Evolutionary conservation across 2,797 vertebrate species (phyloP).

Genomic region (Aphelocoma californica): DNA sequence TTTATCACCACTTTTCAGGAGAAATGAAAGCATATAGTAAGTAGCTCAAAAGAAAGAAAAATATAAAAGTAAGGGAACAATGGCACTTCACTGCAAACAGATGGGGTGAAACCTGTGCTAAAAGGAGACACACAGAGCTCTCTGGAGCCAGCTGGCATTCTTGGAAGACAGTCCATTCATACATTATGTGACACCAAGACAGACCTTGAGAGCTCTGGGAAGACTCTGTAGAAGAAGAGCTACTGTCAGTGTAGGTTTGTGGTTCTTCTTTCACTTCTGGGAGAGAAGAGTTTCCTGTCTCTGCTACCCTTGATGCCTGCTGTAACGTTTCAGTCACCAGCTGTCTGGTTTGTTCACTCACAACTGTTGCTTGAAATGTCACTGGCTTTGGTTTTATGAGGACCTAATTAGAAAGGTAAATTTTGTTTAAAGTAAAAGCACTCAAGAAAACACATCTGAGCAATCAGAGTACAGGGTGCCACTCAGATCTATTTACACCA

Average conservation of each 20-base stretch:
- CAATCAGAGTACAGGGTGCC: not conserved
- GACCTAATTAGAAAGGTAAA: slow-evolving; percentile 78
- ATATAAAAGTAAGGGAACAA: not conserved
- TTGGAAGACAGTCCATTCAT: not conserved
- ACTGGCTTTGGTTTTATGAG: slow-evolving; percentile 98
- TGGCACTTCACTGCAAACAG: not conserved
- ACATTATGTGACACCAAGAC: not conserved
- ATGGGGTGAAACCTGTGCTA: not conserved
- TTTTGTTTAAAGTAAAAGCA: not conserved
- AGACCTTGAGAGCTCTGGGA: slow-evolving; percentile 83
- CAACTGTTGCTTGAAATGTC: slow-evolving; percentile 90
- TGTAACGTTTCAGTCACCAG: slow-evolving; percentile 95
- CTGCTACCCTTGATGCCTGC: slow-evolving; percentile 87
- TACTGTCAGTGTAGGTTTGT: slow-evolving; percentile 76
- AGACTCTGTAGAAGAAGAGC: slow-evolving; percentile 79
- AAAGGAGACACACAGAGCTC: not conserved
- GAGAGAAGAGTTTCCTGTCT: slow-evolving; percentile 74
- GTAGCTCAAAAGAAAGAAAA: not conserved
- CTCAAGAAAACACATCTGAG: not conserved
- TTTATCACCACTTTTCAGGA: not conserved
- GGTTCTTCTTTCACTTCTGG: slow-evolving; percentile 88
- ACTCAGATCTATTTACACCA: not conserved
- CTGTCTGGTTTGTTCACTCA: slow-evolving; percentile 95
- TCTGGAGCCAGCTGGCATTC: not conserved
- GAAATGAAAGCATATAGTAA: not conserved